Conservation (phyloP, 2,888 invertebrate genomes). For the Sisyra terminalis region DNA sequence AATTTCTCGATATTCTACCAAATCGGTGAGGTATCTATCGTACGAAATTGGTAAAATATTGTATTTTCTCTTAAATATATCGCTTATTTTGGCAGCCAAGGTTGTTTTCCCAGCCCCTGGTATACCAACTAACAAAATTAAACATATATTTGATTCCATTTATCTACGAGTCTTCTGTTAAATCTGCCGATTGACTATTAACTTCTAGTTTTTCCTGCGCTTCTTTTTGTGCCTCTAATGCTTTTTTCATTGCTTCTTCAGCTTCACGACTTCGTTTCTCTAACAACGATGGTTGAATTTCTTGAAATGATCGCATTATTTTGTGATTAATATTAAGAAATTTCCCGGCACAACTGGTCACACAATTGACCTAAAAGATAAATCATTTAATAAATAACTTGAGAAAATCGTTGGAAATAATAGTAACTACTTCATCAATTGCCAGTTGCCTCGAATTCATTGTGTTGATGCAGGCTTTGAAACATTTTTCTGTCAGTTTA, state of each 20-base stretch:
- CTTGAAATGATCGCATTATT: slow-evolving; percentile 7
- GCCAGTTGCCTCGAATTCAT: slow-evolving; percentile 2
- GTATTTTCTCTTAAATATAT: neutral
- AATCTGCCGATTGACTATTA: neutral
- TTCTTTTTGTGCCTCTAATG: slow-evolving; percentile 1
- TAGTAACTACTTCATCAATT: slow-evolving; percentile 6
- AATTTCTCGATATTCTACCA: neutral
- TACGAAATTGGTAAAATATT: neutral
- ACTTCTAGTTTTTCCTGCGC: neutral
- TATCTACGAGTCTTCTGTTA: neutral
- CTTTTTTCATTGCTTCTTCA: slow-evolving; percentile 4
- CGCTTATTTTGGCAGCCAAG: neutral
- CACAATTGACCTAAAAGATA: neutral
- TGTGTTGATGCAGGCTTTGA: slow-evolving; percentile 4
- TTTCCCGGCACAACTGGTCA: slow-evolving; percentile 4
- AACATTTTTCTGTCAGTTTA: slow-evolving; percentile 7
- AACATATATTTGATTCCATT: neutral
- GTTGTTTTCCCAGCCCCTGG: slow-evolving; percentile 1
- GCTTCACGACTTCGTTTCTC: slow-evolving; percentile 3
- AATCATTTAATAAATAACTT: too few relatives aligned
- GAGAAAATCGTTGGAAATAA: too few relatives aligned
- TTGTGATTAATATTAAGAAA: slow-evolving; percentile 5
- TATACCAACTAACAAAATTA: neutral
- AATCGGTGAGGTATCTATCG: neutral
- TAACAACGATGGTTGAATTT: slow-evolving; percentile 5